These are phyloP conservation scores for Invenusta paracnida DNA, from an alignment of 2,888 invertebrate genomes.

Conservation along the genomic window DNA sequence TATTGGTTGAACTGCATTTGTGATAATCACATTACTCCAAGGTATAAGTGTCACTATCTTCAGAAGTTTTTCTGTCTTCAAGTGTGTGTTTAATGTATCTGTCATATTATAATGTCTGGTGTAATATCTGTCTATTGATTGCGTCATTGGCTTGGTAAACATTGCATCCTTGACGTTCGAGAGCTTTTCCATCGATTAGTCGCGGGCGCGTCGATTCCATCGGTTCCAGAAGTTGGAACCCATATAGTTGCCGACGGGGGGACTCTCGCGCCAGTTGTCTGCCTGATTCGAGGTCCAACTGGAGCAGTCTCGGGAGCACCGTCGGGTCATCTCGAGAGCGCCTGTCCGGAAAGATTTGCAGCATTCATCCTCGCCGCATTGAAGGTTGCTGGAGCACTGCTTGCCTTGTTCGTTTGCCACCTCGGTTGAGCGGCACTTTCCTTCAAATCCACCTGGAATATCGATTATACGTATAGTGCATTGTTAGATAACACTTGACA, in stretches of 20 bases:
- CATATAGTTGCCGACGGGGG: background rate
- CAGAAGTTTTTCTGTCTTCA: too few relatives aligned
- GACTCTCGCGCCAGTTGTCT: background rate
- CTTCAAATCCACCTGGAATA: constrained; percentile 3
- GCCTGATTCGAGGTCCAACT: background rate
- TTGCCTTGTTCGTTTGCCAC: background rate
- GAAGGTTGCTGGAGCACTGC: background rate
- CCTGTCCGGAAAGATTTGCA: background rate
- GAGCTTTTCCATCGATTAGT: too few relatives aligned
- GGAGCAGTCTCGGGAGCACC: background rate
- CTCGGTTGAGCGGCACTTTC: background rate
- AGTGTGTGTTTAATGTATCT: too few relatives aligned
- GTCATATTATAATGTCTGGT: too few relatives aligned
- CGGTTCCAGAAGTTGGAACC: constrained; percentile 16
- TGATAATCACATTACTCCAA: too few relatives aligned
- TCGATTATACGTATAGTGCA: too few relatives aligned
- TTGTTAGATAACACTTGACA: too few relatives aligned
- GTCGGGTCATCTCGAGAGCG: background rate
- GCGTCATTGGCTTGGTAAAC: too few relatives aligned
- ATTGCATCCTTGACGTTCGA: too few relatives aligned
- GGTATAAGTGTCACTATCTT: too few relatives aligned
- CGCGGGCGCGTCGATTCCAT: background rate
- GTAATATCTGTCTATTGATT: too few relatives aligned
- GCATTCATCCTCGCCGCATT: background rate
- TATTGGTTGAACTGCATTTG: too few relatives aligned